Base-by-base conservation (phyloP, 2,113 vertebrate species). In the Actenoides hombroni region DNA sequence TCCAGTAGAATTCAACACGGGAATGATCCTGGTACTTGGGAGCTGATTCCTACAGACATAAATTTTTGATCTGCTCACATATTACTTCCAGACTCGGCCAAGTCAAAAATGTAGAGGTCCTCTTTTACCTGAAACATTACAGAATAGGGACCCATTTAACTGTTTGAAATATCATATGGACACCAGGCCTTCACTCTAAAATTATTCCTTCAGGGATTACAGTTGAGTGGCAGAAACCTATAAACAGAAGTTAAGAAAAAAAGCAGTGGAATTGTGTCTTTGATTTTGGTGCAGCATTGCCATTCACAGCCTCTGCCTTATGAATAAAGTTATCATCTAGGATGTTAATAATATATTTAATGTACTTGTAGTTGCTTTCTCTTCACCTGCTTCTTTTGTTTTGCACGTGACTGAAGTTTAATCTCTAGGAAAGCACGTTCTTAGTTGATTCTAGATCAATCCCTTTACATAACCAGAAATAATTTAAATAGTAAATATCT, bases 401-500 rank as follows among this genome's bases (percentile, higher is more conserved):
- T 89, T 79, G 49, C 31, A 44, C 42, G 11, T 70, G 46, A 23
- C 18, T 67, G 67, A 83, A 71, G 39, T 75, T 86, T 70, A 73
- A 14, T 79, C 12, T 83, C 91, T 63, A 82, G 48, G 63, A 71
- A 77, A 33, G 69, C n/a, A 8, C 51, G 8, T 29, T 82, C 17
- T 65, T 89, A 39, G 76, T 79, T 48, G 23, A 40, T 73, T 77
- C 44, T 82, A 82, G 67, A 67, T 73, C 86, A 49, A 69, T 87
- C 90, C n/a, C 67, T 92, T 95, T 83, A 33, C 46, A 21, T 83
- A 89, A 73, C 19, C n/a, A 75, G 85, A 48, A 94, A 60, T 82
- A 80, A 65, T 89, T 86, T 80, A 76, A 91, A 67, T 63, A 92
- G 65, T 68, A 88, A 80, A 86, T 83, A n/a, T 31, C 37, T 91